Conservation (phyloP, 1,140 invertebrate species). For the Pseudoatta argentina region DNA sequence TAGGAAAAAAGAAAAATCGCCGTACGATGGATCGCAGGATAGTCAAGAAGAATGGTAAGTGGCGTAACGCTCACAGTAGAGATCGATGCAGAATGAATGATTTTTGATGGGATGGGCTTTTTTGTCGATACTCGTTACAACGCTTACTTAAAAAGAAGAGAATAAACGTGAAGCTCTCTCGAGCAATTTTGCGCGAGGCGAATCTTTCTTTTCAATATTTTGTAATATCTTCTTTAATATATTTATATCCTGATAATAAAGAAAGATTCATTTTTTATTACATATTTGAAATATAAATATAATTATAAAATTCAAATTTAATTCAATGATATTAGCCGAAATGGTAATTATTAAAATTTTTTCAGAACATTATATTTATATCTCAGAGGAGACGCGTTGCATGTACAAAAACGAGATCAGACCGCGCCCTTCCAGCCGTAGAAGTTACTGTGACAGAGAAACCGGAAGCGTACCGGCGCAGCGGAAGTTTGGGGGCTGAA, state of each 20-base stretch:
- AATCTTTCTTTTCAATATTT: background rate
- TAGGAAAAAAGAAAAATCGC: slow-evolving; percentile 35
- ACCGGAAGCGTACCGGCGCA: slow-evolving; percentile 55
- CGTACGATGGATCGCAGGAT: slow-evolving; percentile 23
- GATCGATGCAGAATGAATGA: slow-evolving; percentile 33
- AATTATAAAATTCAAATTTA: slow-evolving; percentile 7
- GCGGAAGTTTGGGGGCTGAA: slow-evolving; percentile 53
- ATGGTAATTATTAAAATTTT: background rate
- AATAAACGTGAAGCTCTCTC: slow-evolving; percentile 10
- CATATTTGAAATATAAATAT: background rate
- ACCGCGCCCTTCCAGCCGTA: slow-evolving; percentile 31
- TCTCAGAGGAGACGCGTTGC: slow-evolving; percentile 15
- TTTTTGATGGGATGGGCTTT: slow-evolving; percentile 23
- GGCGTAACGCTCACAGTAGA: slow-evolving; percentile 32
- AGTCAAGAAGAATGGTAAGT: slow-evolving; percentile 42
- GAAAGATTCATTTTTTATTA: background rate
- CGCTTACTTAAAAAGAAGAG: background rate
- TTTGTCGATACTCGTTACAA: slow-evolving; percentile 14
- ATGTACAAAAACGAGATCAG: slow-evolving; percentile 43
- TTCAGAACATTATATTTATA: background rate
- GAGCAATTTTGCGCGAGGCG: background rate
- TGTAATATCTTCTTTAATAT: background rate
- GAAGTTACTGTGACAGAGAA: slow-evolving; percentile 40
- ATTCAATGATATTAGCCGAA: background rate
- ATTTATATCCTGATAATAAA: background rate